A percentile compares a stretch with the other conserved stretches of the same genome.
Conservation (phyloP, 2,797 vertebrate species). For the Myotis vivesi region DNA sequence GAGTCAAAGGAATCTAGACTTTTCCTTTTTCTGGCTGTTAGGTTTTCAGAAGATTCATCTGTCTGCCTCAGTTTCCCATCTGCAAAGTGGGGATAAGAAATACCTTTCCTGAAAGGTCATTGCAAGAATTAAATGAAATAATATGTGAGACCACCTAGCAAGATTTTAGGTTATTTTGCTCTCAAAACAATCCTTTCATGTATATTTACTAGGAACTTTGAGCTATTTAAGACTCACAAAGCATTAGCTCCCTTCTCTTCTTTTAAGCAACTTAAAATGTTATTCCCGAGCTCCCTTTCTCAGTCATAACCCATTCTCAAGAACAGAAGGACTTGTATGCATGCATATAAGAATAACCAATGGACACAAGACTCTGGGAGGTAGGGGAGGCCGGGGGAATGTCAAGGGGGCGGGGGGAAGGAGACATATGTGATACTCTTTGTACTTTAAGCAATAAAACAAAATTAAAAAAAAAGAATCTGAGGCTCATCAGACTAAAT, state of each 20-base stretch:
- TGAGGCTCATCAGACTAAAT: not conserved
- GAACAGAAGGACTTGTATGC: no score
- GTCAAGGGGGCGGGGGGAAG: no score
- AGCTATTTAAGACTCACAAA: not conserved
- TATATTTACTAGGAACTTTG: not conserved
- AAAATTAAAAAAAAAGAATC: not conserved
- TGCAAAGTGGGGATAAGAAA: slow-evolving; percentile 33
- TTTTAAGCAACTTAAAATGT: not conserved
- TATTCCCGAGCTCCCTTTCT: not conserved
- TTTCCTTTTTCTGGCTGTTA: not conserved
- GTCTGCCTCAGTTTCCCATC: not conserved
- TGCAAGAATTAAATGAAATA: not conserved
- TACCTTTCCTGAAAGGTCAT: not conserved
- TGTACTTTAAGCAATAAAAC: no score
- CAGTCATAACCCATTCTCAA: not conserved
- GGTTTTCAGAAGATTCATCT: not conserved
- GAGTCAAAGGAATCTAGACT: not conserved
- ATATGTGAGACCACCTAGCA: not conserved
- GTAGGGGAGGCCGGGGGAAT: no score
- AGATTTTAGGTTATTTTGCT: slow-evolving; percentile 15
- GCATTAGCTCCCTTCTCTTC: not conserved
- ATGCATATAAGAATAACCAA: no score
- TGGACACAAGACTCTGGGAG: no score
- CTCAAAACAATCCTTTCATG: not conserved
- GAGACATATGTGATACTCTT: no score